phyloP scores from a whole-genome alignment of 2,113 vertebrate species.

The Toxotes jaculatrix region DNA sequence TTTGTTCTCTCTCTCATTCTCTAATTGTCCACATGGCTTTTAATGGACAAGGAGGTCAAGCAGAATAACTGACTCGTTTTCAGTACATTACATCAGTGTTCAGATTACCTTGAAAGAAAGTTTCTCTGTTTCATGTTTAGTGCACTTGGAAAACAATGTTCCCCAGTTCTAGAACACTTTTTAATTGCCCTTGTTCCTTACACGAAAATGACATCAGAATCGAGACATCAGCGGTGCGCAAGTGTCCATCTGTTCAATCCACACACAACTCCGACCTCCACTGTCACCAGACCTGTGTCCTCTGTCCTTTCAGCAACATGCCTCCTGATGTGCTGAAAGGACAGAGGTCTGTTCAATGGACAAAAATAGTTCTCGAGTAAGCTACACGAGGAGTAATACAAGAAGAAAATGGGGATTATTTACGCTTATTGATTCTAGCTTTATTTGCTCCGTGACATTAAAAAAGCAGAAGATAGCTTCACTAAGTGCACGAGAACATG shows the following conservation, averaged over 20 bases:
- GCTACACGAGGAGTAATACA: neutral
- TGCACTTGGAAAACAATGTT: constrained; percentile 3
- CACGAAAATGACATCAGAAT: neutral
- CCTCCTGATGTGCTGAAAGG: neutral
- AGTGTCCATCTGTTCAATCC: constrained; percentile 31
- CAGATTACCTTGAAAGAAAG: neutral
- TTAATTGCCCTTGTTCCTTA: neutral
- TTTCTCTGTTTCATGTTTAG: neutral
- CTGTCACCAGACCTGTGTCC: neutral
- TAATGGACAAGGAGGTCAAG: constrained; percentile 21
- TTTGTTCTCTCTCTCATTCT: constrained; percentile 52
- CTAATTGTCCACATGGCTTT: constrained; percentile 41
- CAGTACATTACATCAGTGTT: neutral
- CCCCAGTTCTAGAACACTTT: neutral
- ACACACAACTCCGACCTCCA: neutral
- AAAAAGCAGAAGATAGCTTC: neutral
- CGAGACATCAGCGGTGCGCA: neutral
- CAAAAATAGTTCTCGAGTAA: neutral
- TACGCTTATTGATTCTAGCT: neutral
- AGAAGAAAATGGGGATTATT: neutral
- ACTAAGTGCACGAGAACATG: neutral
- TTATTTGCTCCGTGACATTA: neutral
- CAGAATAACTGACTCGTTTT: constrained; percentile 9
- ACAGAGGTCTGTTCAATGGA: neutral
- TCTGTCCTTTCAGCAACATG: constrained; percentile 8